These are phyloP conservation scores for Nematopogon swammerdamellus DNA, from an alignment of 2,888 invertebrate genomes.

Conservation along the genomic window DNA sequence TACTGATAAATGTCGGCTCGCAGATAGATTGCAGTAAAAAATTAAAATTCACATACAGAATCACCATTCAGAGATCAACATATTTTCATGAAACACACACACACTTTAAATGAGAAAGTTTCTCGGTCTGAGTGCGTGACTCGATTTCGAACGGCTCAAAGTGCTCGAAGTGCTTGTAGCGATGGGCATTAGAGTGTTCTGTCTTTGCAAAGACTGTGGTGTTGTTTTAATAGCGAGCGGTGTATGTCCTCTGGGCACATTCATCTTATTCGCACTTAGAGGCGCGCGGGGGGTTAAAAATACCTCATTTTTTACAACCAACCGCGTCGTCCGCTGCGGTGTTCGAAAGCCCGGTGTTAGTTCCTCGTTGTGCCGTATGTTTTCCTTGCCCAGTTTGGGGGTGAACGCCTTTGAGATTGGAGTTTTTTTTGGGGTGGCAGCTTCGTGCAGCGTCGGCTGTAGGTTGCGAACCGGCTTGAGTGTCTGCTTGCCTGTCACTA, in stretches of 20 bases:
- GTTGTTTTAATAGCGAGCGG: conserved; percentile 14
- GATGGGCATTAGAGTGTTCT: conserved; percentile 25
- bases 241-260: conserved; percentile 32
- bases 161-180: conserved; percentile 30
- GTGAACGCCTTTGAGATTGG: conserved; percentile 22
- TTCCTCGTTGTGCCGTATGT: conserved; percentile 26
- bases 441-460: conserved; percentile 18
- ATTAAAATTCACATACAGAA: too few species aligned
- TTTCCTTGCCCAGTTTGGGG: conserved; percentile 39
- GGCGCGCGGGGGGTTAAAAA: conserved; percentile 44
- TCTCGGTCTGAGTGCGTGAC: conserved; percentile 33
- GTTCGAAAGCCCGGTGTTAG: conserved; percentile 18
- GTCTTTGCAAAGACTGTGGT: conserved; percentile 17
- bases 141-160: conserved; percentile 35
- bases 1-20: too few species aligned
- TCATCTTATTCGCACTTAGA: conserved; percentile 31
- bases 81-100: too few species aligned
- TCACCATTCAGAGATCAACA: too few species aligned
- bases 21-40: too few species aligned
- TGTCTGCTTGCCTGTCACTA: too few species aligned
- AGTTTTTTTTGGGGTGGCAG: conserved; percentile 30
- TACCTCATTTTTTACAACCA: conserved; percentile 34
- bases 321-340: conserved; percentile 39
- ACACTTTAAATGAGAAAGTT: conserved; percentile 44
- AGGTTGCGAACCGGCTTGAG: conserved; percentile 19